Evolutionary conservation across 2,888 invertebrate species (phyloP), one percentile per base, ranked within the genome.

Genomic region (Eulithis testata): DNA sequence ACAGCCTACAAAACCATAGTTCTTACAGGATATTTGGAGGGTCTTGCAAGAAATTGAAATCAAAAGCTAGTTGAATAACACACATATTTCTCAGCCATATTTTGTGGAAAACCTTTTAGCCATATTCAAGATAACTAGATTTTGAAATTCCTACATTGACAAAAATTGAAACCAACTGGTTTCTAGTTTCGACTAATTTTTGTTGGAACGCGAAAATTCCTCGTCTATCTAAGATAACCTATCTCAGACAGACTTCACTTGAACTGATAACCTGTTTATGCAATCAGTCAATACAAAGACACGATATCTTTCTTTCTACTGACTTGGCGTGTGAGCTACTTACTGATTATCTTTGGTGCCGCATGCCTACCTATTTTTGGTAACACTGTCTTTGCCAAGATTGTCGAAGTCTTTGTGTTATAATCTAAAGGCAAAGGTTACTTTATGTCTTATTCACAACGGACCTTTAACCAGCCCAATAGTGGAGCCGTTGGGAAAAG

Each of bases 291-390:
- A 60, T 21, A 12, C 31, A 44, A 12, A 40, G 14, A 50, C 40
- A 40, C 2, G 2, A 8, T 14, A 50, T 58, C 8, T 43, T 14
- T 14, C 11, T 37, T 37, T 52, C 14, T 36, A 47, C 52, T 9
- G 50, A 37, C 50, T 60, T 60, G 44, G 52, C 43, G 27, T 43
- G 37, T 31, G 31, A 31, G 44, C 11, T n/a, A 37, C 40, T 52
- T n/a, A 37, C 40, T 52, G n/a, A 47, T 9, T 53, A 53, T 61
- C 21, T 47, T 60, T 60, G 53, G 60, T 54, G 60, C 60, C 54
- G 27, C 11, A 31, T 47, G 27, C 40, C 21, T 45, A 14, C 37
- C 54, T 61, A 61, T 61, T 61, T 54, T 61, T 9, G 45, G n/a
- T 36, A 31, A 27, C 40, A 6, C 12, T 54, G 14, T 49, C 4